Evolutionary conservation across 2,888 invertebrate species (phyloP).

Genomic region (Mamestra brassicae): DNA sequence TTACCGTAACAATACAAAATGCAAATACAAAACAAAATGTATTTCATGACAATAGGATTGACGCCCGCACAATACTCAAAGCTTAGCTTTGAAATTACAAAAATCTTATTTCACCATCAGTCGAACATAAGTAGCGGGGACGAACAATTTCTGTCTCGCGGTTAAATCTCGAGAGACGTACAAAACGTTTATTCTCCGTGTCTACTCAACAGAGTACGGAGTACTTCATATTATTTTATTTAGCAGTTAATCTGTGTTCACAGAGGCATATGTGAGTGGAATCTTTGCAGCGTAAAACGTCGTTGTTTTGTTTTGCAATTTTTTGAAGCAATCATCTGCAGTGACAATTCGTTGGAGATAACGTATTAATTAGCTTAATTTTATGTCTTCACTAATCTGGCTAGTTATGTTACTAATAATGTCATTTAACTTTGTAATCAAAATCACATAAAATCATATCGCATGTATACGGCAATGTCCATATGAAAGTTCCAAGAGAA

Average conservation of each 20-base stretch:
- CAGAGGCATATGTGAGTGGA: slow-evolving; percentile 3
- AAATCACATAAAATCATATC: neutral
- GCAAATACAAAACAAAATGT: slow-evolving; percentile 37
- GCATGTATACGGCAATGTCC: neutral
- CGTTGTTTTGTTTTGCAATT: slow-evolving; percentile 10
- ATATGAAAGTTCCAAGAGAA: slow-evolving; percentile 12
- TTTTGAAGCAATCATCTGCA: neutral
- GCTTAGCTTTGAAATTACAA: slow-evolving; percentile 62
- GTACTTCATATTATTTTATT: slow-evolving; percentile 57
- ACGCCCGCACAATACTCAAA: slow-evolving; percentile 55
- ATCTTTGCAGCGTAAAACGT: neutral
- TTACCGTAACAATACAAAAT: neutral
- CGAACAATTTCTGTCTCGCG: slow-evolving; percentile 63
- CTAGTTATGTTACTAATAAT: no score
- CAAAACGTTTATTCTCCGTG: slow-evolving; percentile 61
- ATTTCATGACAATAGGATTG: slow-evolving; percentile 52
- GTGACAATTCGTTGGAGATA: neutral
- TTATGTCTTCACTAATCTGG: neutral
- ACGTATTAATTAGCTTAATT: neutral
- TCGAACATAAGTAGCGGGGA: slow-evolving; percentile 61
- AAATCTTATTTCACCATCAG: slow-evolving; percentile 63
- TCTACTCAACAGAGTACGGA: slow-evolving; percentile 41
- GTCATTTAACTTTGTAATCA: neutral
- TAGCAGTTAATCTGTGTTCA: slow-evolving; percentile 47
- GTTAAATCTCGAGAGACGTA: slow-evolving; percentile 60